These are phyloP conservation scores for Chaetogeoica ovagalla DNA, from an alignment of 2,888 invertebrate species.

Conservation along the genomic window DNA sequence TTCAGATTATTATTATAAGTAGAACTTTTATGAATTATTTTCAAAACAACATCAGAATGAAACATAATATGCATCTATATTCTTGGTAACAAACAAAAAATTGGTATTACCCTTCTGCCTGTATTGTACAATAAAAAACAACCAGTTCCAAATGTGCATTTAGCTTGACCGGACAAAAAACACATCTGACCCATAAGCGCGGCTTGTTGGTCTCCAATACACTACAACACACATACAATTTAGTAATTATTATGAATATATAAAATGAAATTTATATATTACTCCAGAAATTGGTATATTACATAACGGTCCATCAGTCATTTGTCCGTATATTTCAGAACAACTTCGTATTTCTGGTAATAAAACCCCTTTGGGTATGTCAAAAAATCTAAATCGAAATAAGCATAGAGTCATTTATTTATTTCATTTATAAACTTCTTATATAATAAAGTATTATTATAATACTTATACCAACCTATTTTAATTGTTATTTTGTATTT, in stretches of 20 bases:
- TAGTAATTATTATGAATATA: neutral
- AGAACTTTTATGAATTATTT: neutral
- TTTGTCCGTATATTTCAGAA: conserved; percentile 82
- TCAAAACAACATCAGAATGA: neutral
- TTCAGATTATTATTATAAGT: neutral
- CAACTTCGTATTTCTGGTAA: conserved; percentile 83
- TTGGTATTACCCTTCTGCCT: conserved; percentile 68
- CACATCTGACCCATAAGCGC: conserved; percentile 91
- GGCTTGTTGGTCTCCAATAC: conserved; percentile 95
- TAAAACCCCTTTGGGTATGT: conserved; percentile 71
- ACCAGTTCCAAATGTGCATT: conserved; percentile 92
- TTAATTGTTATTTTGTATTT: too few relatives aligned
- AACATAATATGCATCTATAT: neutral
- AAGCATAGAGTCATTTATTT: neutral
- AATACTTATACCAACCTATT: too few relatives aligned
- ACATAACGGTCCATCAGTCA: conserved; percentile 66
- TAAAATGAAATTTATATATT: conserved; percentile 54
- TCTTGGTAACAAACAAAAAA: neutral
- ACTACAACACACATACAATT: conserved; percentile 62
- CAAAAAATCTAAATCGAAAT: conserved; percentile 68
- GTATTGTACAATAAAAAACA: conserved; percentile 96
- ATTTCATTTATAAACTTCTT: too few relatives aligned
- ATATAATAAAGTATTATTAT: too few relatives aligned
- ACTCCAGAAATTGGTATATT: conserved; percentile 68
- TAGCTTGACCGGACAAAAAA: conserved; percentile 83